Conservation (phyloP, 2,113 vertebrate species). For the Epinephelus moara region DNA sequence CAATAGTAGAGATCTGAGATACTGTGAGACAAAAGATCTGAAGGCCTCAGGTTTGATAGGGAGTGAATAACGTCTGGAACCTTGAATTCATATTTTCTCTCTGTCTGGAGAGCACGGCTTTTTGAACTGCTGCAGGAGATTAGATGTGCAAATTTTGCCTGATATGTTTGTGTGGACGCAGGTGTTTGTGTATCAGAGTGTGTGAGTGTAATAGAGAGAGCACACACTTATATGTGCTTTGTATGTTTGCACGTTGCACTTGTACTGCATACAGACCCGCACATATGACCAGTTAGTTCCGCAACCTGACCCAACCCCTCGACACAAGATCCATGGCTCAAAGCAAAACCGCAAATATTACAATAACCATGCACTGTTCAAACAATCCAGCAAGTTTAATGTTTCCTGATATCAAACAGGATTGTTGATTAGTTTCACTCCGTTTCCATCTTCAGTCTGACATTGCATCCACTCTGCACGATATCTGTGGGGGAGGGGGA, state of each 20-base stretch:
- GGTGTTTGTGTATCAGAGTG: slow-evolving; percentile 6
- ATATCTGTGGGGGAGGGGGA: too few relatives aligned
- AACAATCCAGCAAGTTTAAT: too few relatives aligned
- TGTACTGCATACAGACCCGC: neutral
- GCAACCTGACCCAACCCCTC: too few relatives aligned
- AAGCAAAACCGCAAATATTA: too few relatives aligned
- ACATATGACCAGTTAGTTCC: too few relatives aligned
- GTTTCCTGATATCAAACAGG: too few relatives aligned
- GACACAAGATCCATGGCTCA: too few relatives aligned
- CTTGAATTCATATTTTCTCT: slow-evolving; percentile 55
- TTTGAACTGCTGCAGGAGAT: slow-evolving; percentile 61
- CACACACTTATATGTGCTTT: neutral
- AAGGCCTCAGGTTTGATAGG: slow-evolving; percentile 49
- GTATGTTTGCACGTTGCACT: too few relatives aligned
- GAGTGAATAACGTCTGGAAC: slow-evolving; percentile 60
- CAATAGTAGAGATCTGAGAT: slow-evolving; percentile 62
- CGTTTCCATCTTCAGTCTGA: too few relatives aligned
- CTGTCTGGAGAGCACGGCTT: slow-evolving; percentile 47
- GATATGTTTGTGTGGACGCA: slow-evolving; percentile 41
- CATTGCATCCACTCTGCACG: too few relatives aligned
- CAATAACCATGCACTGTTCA: too few relatives aligned
- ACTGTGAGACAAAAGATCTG: slow-evolving; percentile 62
- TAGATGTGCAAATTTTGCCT: slow-evolving; percentile 50
- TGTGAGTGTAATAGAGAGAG: neutral
- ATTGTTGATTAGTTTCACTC: too few relatives aligned